Percentiles rank a stretch among this genome's conserved stretches.
These are phyloP conservation scores for Polymixis lichenea DNA, from an alignment of 2,888 invertebrate species.

Conservation along the genomic window DNA sequence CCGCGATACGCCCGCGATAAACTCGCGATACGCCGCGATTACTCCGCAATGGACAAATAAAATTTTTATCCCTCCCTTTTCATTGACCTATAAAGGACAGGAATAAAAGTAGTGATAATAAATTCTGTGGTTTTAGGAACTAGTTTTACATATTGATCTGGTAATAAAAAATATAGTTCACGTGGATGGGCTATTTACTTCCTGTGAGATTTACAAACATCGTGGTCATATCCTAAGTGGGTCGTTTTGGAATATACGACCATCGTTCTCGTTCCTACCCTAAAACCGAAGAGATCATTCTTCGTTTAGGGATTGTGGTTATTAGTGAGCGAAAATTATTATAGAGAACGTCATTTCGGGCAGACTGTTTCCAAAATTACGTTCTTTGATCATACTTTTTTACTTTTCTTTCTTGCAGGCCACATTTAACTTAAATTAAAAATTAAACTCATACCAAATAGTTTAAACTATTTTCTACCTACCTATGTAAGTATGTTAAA, in stretches of 20 bases:
- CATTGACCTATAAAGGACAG: conserved; percentile 66
- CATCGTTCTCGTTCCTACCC: background rate
- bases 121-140: conserved; percentile 64
- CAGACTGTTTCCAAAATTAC: background rate
- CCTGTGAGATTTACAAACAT: background rate
- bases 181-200: conserved; percentile 37
- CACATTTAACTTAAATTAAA: background rate
- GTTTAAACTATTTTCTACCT: background rate
- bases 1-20: conserved; percentile 23
- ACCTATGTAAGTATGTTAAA: background rate
- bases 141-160: conserved; percentile 65
- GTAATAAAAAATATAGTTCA: conserved; percentile 49
- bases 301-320: background rate
- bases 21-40: conserved; percentile 50
- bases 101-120: conserved; percentile 62
- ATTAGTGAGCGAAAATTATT: background rate
- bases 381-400: background rate
- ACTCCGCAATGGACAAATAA: conserved; percentile 60
- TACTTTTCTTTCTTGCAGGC: background rate
- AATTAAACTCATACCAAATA: background rate
- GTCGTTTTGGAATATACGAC: background rate
- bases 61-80: conserved; percentile 64
- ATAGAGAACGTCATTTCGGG: no score
- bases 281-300: background rate
- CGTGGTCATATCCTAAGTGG: background rate